Percentiles rank a stretch among this genome's conserved stretches.
phyloP scores from a whole-genome alignment of 2,797 vertebrate genomes.

The Setipinna tenuifilis region DNA sequence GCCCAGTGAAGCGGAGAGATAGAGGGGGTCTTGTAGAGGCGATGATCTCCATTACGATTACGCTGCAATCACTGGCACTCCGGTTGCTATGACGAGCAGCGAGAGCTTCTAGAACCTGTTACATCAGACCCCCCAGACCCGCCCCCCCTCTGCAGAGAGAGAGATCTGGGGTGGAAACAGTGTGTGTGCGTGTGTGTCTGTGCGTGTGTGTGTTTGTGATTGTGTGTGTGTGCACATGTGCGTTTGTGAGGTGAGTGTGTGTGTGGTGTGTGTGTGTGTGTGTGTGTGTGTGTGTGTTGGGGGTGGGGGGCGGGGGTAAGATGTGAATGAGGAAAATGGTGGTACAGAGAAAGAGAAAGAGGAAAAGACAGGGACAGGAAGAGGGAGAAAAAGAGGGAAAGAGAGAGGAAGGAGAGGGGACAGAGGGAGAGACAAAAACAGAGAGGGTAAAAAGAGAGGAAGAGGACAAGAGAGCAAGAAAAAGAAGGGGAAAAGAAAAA shows the following conservation, averaged over 20 bases:
- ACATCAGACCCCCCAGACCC: conserved; percentile 63
- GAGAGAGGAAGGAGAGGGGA: too few relatives aligned
- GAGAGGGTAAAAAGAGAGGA: too few relatives aligned
- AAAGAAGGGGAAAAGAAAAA: too few relatives aligned
- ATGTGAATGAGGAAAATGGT: not conserved
- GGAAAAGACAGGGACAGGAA: conserved; percentile 54
- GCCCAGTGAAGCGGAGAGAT: not conserved
- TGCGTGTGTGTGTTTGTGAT: not conserved
- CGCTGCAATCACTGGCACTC: conserved; percentile 36
- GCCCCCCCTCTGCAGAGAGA: too few relatives aligned
- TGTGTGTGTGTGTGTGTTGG: conserved; percentile 38
- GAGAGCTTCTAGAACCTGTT: conserved; percentile 69
- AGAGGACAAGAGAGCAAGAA: too few relatives aligned
- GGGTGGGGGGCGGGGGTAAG: not conserved
- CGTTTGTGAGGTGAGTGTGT: not conserved
- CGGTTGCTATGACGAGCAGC: conserved; percentile 62
- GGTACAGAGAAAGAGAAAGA: conserved; percentile 24
- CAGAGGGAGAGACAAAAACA: too few relatives aligned
- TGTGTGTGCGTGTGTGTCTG: not conserved
- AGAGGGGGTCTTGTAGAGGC: conserved; percentile 25
- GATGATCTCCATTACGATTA: conserved; percentile 32
- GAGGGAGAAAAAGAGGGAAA: conserved; percentile 31
- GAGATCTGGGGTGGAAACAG: too few relatives aligned
- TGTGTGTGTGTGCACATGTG: conserved; percentile 1
- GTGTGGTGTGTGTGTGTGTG: conserved; percentile 12